Conservation (phyloP, 2,888 invertebrate species). For the Loripinus fragilis region DNA sequence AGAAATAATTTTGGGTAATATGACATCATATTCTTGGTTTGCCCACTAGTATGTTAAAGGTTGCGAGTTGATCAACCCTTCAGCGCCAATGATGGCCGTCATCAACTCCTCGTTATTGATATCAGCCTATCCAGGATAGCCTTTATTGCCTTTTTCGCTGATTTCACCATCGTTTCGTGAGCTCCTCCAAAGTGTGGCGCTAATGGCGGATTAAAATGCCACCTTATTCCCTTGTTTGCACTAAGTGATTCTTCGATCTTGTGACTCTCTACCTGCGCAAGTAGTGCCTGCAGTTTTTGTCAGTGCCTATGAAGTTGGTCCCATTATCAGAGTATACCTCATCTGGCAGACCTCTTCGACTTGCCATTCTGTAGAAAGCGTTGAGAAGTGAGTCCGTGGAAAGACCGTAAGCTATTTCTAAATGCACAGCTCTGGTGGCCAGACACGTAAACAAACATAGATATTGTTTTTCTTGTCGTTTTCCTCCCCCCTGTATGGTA, state of each 20-base stretch:
- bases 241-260: constrained; percentile 47
- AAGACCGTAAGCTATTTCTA: constrained; percentile 25
- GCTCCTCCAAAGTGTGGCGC: constrained; percentile 45
- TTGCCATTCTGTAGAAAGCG: constrained; percentile 36
- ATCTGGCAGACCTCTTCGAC: constrained; percentile 44
- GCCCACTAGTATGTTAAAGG: constrained; percentile 52
- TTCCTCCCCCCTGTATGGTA: constrained; percentile 19
- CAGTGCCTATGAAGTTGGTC: constrained; percentile 3
- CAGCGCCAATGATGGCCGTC: constrained; percentile 55
- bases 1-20: constrained; percentile 61
- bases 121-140: constrained; percentile 45
- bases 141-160: constrained; percentile 56
- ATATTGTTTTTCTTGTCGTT: constrained; percentile 43
- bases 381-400: neutral
- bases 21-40: constrained; percentile 30
- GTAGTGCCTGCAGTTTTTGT: neutral
- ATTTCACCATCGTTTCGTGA: constrained; percentile 55
- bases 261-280: constrained; percentile 9
- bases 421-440: constrained; percentile 46
- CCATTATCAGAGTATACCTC: constrained; percentile 50
- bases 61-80: constrained; percentile 51
- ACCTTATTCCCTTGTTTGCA: neutral
- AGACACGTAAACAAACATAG: constrained; percentile 60
- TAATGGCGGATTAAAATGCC: constrained; percentile 1
- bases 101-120: constrained; percentile 55